Evolutionary conservation across 2,888 invertebrate species (phyloP).

Genomic region (Caenorhabditis zanzibari): DNA sequence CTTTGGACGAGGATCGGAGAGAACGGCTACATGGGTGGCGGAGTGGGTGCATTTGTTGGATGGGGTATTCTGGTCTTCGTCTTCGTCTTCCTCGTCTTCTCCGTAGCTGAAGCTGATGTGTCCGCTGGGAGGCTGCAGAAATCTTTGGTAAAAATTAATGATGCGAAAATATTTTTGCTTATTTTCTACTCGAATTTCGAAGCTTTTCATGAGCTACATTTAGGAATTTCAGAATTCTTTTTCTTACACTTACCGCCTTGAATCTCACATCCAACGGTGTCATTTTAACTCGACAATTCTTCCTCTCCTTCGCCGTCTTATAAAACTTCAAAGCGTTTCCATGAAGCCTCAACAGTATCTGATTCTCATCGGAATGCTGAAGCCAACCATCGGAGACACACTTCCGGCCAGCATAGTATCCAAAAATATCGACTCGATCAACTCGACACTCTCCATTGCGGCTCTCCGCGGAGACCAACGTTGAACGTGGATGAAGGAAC

Average conservation of each 20-base stretch:
- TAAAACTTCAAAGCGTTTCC: conserved; percentile 82
- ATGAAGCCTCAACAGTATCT: conserved; percentile 78
- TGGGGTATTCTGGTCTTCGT: conserved; percentile 55
- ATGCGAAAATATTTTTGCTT: not conserved
- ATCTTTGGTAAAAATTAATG: not conserved
- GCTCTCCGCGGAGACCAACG: conserved; percentile 59
- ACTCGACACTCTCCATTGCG: conserved; percentile 69
- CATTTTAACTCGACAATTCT: conserved; percentile 77
- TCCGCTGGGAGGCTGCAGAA: conserved; percentile 56
- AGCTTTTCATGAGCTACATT: not conserved
- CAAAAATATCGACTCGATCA: conserved; percentile 72
- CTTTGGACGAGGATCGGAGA: conserved; percentile 74
- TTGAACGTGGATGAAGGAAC: conserved; percentile 68
- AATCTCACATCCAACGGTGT: conserved; percentile 81
- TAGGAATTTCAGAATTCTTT: not conserved
- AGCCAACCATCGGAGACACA: conserved; percentile 81
- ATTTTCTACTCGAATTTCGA: no score
- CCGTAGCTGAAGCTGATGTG: conserved; percentile 65
- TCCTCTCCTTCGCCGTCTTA: conserved; percentile 76
- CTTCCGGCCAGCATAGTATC: conserved; percentile 79
- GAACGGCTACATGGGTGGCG: conserved; percentile 71
- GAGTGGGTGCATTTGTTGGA: conserved; percentile 64
- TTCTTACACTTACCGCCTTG: conserved; percentile 31
- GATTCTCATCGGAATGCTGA: conserved; percentile 77
- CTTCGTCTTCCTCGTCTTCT: conserved; percentile 70